Conservation (phyloP, 1,140 invertebrate genomes). For the Sinella curviseta region DNA sequence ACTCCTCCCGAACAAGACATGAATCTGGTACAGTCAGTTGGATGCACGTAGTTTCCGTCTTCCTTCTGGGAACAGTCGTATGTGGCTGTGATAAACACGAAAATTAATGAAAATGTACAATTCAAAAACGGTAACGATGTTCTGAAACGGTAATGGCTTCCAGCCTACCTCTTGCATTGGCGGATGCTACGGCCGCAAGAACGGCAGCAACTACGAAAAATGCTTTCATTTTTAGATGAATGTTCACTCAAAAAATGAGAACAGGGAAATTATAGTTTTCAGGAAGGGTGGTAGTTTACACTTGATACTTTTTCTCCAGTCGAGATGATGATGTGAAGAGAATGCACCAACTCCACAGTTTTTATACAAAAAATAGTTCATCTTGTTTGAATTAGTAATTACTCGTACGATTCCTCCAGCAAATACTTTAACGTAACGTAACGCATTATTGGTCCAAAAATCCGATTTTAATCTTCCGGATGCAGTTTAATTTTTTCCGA, state of each 20-base stretch:
- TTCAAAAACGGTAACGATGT: neutral
- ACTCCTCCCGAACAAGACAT: neutral
- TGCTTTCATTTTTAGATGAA: neutral
- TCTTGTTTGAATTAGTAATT: too few species aligned
- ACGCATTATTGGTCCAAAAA: too few species aligned
- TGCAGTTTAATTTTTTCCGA: too few species aligned
- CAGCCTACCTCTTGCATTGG: neutral
- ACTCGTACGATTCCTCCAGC: too few species aligned
- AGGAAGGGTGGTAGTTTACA: too few species aligned
- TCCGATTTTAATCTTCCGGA: too few species aligned
- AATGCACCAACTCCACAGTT: too few species aligned
- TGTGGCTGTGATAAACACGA: neutral
- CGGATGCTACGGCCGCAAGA: neutral
- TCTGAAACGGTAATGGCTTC: neutral
- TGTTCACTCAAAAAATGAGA: neutral
- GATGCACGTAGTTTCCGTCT: conserved; percentile 1
- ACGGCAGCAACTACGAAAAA: neutral
- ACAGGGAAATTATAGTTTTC: too few species aligned
- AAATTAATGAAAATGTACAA: neutral
- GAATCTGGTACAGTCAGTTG: neutral
- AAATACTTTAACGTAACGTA: too few species aligned
- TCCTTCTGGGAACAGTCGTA: neutral
- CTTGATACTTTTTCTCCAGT: too few species aligned
- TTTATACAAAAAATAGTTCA: too few species aligned
- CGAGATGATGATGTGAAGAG: too few species aligned